Evolutionary conservation across 1,140 invertebrate species (phyloP).

Genomic region (Dicyema japonicum): DNA sequence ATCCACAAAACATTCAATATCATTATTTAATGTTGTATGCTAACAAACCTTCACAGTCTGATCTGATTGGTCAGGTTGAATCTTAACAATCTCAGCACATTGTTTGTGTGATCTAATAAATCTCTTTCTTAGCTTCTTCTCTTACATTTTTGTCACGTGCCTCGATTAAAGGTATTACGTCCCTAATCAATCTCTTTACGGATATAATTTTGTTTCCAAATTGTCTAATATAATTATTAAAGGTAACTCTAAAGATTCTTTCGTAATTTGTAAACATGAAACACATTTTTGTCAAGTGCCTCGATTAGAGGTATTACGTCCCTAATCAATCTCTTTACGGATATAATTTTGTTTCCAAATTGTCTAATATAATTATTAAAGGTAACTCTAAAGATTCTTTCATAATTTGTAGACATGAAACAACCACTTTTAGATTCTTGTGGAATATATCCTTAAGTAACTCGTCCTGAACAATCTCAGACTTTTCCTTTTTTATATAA

Average conservation of each 20-base stretch:
- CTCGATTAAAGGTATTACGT: slow-evolving; percentile 42
- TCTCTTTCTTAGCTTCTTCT: slow-evolving; percentile 63
- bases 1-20: no score
- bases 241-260: slow-evolving; percentile 32
- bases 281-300: slow-evolving; percentile 62
- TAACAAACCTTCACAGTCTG: no score
- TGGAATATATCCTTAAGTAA: slow-evolving; percentile 53
- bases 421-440: slow-evolving; percentile 73
- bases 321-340: slow-evolving; percentile 54
- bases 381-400: slow-evolving; percentile 34
- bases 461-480: slow-evolving; percentile 46
- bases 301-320: slow-evolving; percentile 45
- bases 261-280: no score
- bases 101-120: no score
- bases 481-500: slow-evolving; percentile 78
- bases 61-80: no score
- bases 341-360: slow-evolving; percentile 62
- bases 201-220: slow-evolving; percentile 65
- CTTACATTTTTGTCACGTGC: slow-evolving; percentile 62
- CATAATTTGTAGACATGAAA: slow-evolving; percentile 40
- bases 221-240: slow-evolving; percentile 19
- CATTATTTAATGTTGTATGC: no score
- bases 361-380: slow-evolving; percentile 18
- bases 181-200: slow-evolving; percentile 55
- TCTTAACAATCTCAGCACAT: no score